Percentiles rank a stretch among this genome's conserved stretches.
phyloP scores from a whole-genome alignment of 2,113 vertebrate genomes.

The Psilopsiagon aurifrons region DNA sequence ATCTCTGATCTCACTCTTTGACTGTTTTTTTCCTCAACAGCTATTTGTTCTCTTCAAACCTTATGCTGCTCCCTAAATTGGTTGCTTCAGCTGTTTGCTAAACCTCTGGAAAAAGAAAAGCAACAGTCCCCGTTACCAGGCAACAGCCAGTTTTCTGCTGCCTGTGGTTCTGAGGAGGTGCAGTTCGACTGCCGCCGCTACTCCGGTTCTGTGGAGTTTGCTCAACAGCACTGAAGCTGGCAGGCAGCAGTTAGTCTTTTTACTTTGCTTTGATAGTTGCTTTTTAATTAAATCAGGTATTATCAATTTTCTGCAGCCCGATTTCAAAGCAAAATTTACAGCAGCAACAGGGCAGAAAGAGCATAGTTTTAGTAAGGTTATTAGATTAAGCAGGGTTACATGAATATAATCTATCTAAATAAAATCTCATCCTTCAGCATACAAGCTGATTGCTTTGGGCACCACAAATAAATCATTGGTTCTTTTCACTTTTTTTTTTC shows the following conservation, averaged over 20 bases:
- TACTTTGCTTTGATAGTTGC: background rate
- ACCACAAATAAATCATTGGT: background rate
- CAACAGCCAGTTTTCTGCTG: background rate
- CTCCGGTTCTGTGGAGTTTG: background rate
- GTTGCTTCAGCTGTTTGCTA: constrained; percentile 6
- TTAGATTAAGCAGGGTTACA: background rate
- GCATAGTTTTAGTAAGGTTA: background rate
- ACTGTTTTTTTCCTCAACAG: constrained; percentile 13
- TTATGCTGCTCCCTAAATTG: background rate
- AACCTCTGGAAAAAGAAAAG: constrained; percentile 43
- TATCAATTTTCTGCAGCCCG: background rate
- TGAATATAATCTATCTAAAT: background rate
- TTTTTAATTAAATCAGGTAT: background rate
- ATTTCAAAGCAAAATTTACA: background rate
- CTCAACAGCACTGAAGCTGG: background rate
- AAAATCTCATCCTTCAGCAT: background rate
- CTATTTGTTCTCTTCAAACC: constrained; percentile 42
- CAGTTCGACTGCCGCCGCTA: background rate
- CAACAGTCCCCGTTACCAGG: background rate
- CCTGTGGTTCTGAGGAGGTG: background rate
- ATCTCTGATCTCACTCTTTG: background rate
- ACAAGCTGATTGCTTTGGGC: background rate
- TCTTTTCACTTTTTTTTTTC: background rate
- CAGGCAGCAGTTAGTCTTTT: background rate
- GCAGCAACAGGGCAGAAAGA: background rate